A percentile compares a stretch with the other conserved stretches of the same genome.
Conservation (phyloP, 2,888 invertebrate genomes). For the Aspidiotus rigidus region DNA sequence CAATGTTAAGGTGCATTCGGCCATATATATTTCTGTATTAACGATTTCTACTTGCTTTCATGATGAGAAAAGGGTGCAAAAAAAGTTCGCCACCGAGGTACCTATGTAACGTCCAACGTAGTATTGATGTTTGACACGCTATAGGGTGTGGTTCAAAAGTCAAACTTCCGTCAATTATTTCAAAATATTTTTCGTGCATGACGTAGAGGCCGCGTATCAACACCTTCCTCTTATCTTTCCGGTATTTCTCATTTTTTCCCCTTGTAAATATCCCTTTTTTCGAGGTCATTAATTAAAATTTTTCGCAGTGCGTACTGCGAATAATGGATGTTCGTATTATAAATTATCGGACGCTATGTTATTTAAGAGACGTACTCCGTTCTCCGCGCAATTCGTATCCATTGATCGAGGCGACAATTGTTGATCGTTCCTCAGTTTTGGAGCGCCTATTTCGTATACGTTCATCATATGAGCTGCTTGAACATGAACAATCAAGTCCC, state of each 20-base stretch:
- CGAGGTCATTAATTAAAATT: constrained; percentile 1
- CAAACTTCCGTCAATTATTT: constrained; percentile 32
- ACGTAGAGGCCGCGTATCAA: constrained; percentile 17
- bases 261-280: neutral
- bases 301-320: neutral
- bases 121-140: constrained; percentile 29
- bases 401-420: constrained; percentile 33
- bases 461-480: constrained; percentile 59
- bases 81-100: neutral
- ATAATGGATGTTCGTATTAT: neutral
- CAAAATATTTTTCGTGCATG: constrained; percentile 22
- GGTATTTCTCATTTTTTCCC: constrained; percentile 10
- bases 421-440: constrained; percentile 36
- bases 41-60: constrained; percentile 16
- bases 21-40: constrained; percentile 20
- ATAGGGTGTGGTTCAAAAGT: constrained; percentile 31
- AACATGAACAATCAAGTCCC: constrained; percentile 61
- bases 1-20: constrained; percentile 25
- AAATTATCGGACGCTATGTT: neutral
- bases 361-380: constrained; percentile 22
- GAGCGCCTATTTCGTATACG: constrained; percentile 53
- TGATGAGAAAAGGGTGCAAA: constrained; percentile 3
- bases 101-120: neutral
- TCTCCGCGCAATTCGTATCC: constrained; percentile 15
- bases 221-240: constrained; percentile 16